These are phyloP conservation scores for Lepus europaeus DNA, from an alignment of 2,113 vertebrate genomes.

Conservation along the genomic window DNA sequence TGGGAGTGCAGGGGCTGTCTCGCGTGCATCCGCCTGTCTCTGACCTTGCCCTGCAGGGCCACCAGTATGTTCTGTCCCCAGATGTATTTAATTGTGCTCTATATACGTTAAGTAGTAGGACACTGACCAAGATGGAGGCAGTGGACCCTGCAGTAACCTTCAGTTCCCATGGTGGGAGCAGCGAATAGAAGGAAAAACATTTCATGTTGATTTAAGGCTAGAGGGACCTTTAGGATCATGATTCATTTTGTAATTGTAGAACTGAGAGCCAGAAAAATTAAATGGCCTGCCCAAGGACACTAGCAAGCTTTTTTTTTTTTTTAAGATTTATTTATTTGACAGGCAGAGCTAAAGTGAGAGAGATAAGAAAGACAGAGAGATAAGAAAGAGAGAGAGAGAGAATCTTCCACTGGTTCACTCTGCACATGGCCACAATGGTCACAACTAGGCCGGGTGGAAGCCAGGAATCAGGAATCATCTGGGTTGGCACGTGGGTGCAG, in stretches of 20 bases:
- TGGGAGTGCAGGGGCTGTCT: background rate
- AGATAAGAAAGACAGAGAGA: no score
- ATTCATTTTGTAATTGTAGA: background rate
- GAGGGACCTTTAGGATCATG: background rate
- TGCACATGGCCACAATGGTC: no score
- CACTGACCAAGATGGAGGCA: background rate
- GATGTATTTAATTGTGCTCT: background rate
- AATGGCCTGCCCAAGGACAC: background rate
- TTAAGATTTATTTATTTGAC: no score
- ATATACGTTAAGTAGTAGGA: background rate
- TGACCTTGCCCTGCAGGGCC: background rate
- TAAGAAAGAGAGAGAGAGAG: no score
- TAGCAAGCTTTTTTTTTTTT: background rate
- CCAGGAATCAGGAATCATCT: no score
- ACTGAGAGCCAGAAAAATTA: background rate
- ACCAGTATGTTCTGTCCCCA: background rate
- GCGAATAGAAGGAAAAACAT: background rate
- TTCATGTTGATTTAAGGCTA: background rate
- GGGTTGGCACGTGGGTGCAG: no score
- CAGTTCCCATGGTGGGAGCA: background rate
- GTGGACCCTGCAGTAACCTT: background rate
- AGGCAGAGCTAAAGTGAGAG: no score
- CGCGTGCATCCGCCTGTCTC: background rate
- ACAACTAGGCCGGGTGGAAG: no score
- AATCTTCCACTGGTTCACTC: no score